Conservation (phyloP, 2,797 vertebrate genomes). For the Garrulus glandarius region DNA sequence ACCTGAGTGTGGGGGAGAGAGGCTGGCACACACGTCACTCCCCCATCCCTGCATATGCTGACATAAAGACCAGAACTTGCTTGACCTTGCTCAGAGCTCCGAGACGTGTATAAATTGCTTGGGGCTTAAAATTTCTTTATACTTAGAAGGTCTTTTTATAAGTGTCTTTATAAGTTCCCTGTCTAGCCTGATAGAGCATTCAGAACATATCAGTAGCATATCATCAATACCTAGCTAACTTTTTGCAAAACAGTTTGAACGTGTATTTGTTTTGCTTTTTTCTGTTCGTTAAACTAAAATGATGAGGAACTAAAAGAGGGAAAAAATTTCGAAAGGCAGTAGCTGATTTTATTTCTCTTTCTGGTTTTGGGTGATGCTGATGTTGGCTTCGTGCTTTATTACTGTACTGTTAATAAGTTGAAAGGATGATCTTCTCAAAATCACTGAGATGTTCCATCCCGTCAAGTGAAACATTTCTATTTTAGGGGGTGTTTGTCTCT, state of each 20-base stretch:
- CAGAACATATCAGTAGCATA: background rate
- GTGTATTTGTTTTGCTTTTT: background rate
- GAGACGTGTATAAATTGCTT: background rate
- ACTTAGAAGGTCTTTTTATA: background rate
- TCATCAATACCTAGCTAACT: background rate
- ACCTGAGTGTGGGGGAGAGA: background rate
- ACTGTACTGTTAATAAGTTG: background rate
- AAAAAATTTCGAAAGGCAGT: background rate
- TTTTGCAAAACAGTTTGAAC: background rate
- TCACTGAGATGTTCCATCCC: constrained; percentile 16
- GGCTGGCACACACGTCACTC: accelerated
- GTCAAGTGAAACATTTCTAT: constrained; percentile 43
- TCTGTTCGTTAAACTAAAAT: background rate
- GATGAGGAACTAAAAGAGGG: background rate
- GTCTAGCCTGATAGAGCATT: background rate
- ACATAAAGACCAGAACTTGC: background rate
- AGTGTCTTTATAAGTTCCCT: background rate
- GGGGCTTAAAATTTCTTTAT: background rate
- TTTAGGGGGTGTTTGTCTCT: constrained; percentile 38
- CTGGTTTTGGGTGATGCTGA: background rate
- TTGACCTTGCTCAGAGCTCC: background rate
- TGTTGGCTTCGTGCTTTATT: background rate
- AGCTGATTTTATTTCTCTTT: background rate
- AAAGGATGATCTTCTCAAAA: background rate
- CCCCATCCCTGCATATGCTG: too few species aligned